A percentile compares a stretch with the other conserved stretches of the same genome.
Evolutionary conservation across 2,797 vertebrate genomes (phyloP).

Genomic region (Vultur gryphus): DNA sequence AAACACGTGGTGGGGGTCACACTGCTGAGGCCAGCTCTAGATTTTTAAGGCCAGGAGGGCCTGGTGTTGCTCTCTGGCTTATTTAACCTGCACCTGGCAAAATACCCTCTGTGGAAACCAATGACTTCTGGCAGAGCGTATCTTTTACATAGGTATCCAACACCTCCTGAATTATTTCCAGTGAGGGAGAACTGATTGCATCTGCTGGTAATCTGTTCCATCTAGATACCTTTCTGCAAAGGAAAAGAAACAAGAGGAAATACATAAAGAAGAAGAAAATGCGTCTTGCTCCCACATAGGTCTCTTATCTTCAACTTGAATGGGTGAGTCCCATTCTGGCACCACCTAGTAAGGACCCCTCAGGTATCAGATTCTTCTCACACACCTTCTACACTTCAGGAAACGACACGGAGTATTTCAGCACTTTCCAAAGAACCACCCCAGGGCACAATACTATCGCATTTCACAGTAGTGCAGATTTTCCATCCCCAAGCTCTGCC

Average conservation of each 20-base stretch:
- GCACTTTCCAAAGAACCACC: neutral
- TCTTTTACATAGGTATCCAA: neutral
- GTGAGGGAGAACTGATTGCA: neutral
- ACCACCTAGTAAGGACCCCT: neutral
- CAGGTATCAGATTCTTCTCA: neutral
- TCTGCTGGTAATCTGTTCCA: neutral
- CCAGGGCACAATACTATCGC: neutral
- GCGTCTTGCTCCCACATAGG: neutral
- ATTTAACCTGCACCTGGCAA: neutral
- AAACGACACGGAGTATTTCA: neutral
- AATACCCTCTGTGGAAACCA: neutral
- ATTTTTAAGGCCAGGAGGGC: neutral
- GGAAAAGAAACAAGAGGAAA: neutral
- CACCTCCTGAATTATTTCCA: neutral
- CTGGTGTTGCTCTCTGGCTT: neutral
- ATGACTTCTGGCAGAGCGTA: rapidly evolving
- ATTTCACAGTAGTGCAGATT: neutral
- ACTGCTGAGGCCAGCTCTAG: neutral
- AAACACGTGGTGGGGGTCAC: rapidly evolving
- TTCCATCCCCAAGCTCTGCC: neutral
- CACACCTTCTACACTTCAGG: neutral
- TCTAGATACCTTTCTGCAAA: neutral
- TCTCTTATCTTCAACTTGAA: neutral
- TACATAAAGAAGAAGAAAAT: neutral
- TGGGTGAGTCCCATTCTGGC: neutral